Evolutionary conservation across 1,140 invertebrate species (phyloP).

Genomic region (Leptonema lineaticorne): DNA sequence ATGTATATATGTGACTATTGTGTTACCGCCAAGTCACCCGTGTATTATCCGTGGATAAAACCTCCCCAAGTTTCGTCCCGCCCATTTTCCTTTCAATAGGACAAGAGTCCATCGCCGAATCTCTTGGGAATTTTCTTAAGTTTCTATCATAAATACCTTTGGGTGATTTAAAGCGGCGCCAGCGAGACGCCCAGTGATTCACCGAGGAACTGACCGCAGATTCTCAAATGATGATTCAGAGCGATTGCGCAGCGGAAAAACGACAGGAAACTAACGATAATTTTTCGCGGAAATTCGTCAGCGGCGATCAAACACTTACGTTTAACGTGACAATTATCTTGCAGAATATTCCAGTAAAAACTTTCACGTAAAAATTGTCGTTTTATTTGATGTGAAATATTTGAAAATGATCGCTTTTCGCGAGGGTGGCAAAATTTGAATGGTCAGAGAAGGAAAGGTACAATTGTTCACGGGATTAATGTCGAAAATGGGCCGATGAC

Average conservation of each 20-base stretch:
- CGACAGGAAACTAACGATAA: not conserved
- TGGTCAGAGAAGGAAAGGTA: not conserved
- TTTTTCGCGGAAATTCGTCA: constrained; percentile 9
- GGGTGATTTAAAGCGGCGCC: constrained; percentile 32
- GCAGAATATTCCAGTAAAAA: not conserved
- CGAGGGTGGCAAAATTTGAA: too few species aligned
- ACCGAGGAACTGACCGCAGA: not conserved
- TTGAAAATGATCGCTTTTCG: not conserved
- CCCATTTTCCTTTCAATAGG: constrained; percentile 30
- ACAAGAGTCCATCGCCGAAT: constrained; percentile 18
- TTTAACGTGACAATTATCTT: not conserved
- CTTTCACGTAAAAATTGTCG: not conserved
- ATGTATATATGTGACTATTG: constrained; percentile 5
- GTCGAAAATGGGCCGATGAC: not conserved
- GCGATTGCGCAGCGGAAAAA: not conserved
- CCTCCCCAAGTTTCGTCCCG: constrained; percentile 2
- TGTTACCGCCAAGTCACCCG: constrained; percentile 25
- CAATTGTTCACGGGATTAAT: not conserved
- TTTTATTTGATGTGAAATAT: not conserved
- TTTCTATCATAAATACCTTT: constrained; percentile 34
- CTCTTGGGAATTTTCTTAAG: constrained; percentile 34
- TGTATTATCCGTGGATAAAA: constrained; percentile 35
- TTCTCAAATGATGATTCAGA: constrained; percentile 6
- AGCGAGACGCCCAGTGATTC: constrained; percentile 23
- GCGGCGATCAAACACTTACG: not conserved